Evolutionary conservation across 1,140 invertebrate genomes (phyloP).

Genomic region (Bacillus rossius): DNA sequence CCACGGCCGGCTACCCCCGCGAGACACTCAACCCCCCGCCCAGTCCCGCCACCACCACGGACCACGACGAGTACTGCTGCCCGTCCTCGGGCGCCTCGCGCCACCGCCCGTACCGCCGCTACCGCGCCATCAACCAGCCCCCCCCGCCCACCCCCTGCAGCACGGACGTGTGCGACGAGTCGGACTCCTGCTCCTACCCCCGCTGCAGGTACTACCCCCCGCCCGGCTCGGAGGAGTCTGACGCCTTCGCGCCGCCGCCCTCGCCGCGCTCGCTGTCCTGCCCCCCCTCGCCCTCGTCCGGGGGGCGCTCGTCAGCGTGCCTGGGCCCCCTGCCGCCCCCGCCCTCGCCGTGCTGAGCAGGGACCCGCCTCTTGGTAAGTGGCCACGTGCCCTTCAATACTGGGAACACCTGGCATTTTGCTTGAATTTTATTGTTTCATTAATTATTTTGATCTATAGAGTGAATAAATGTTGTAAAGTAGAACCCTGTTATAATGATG

Average conservation of each 20-base stretch:
- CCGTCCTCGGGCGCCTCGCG: constrained; percentile 37
- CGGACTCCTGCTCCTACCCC: constrained; percentile 57
- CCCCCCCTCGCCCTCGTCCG: constrained; percentile 71
- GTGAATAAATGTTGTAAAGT: no score
- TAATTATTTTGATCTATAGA: no score
- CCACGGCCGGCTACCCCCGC: constrained; percentile 57
- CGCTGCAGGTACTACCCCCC: constrained; percentile 28
- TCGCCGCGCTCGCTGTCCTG: constrained; percentile 64
- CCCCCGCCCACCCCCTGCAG: constrained; percentile 92
- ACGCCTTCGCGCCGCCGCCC: constrained; percentile 73
- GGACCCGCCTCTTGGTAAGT: no score
- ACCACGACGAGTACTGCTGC: constrained; percentile 40
- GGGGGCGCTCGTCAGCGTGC: constrained; percentile 59
- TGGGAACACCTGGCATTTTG: no score
- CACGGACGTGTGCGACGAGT: constrained; percentile 89
- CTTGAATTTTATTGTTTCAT: no score
- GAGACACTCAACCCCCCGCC: constrained; percentile 87
- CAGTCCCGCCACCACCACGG: constrained; percentile 71
- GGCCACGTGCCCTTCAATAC: no score
- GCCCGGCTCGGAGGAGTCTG: constrained; percentile 52
- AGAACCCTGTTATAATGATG: no score
- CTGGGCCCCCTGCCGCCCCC: constrained; percentile 66
- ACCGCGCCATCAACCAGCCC: constrained; percentile 73
- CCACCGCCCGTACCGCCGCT: constrained; percentile 65
- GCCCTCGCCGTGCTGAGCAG: no score